Percentiles rank a stretch among this genome's conserved stretches.
Evolutionary conservation across 2,113 vertebrate species (phyloP).

Genomic region (Sclerurus mexicanus): DNA sequence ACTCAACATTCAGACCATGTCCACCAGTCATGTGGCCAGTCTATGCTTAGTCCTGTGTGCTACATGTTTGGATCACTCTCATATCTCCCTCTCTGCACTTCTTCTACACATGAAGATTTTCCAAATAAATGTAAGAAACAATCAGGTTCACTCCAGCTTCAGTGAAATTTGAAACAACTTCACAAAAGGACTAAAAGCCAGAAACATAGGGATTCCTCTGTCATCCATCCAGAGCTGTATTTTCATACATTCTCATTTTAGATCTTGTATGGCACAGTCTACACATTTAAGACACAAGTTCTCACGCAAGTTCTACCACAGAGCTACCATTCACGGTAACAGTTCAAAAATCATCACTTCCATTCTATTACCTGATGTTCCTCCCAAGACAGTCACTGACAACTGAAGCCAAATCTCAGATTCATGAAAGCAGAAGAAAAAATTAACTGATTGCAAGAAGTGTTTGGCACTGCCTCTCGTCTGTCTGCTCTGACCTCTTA

Average conservation of each 20-base stretch:
- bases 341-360: background rate
- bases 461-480: background rate
- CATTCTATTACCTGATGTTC: background rate
- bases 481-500: background rate
- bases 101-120: background rate
- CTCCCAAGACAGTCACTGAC: background rate
- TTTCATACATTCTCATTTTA: background rate
- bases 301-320: background rate
- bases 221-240: background rate
- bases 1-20: background rate
- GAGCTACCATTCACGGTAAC: background rate
- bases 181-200: background rate
- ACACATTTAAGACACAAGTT: background rate
- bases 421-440: background rate
- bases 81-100: background rate
- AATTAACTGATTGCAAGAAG: background rate
- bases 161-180: background rate
- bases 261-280: background rate
- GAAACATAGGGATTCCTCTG: background rate
- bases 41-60: background rate
- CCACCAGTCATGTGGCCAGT: background rate
- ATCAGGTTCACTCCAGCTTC: background rate
- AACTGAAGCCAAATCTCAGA: background rate
- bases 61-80: background rate
- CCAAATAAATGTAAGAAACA: background rate